Base-by-base conservation (phyloP, 2,113 vertebrate genomes). In the Fulica atra region DNA sequence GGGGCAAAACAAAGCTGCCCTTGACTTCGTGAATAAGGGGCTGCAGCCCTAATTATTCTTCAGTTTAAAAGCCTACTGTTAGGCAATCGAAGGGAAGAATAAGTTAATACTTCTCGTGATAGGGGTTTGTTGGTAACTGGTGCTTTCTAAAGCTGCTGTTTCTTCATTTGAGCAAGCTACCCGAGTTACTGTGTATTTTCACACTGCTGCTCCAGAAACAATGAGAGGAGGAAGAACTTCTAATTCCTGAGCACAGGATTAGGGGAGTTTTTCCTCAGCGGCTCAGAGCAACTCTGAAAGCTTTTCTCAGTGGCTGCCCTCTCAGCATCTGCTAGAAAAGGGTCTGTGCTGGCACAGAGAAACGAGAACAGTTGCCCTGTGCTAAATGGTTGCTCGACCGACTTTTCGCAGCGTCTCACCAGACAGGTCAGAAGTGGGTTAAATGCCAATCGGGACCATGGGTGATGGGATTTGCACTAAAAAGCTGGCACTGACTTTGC, bases 1-100 rank as follows among this genome's bases (percentile, higher is more conserved):
- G 28, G 78, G 48, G 80, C 56, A 88, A 93, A 86, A 96, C 93
- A 96, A 94, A 93, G 95, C 92, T 92, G 65, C 90, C 70, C 88
- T 96, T 96, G 80, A 96, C 80, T 94, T 90, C 24, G 42, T 29
- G 83, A 91, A 78, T 74, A 91, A 71, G 28, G 50, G 88, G 35
- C 80, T 86, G 36, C 38, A 84, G 83, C 60, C 77, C 64, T 84
- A 94, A 83, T 96, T 95, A 84, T 92, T 92, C 70, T 63, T 91
- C 40, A 92, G 81, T 89, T 90, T 94, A 96, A 94, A 92, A 81
- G 64, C 84, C 56, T 71, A 71, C 71, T 94, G 89, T 89, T 50
- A 53, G 86, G 66, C 54, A 96, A 38, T 64, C 74, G 69, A 60
- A 56, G 38, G 53, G 86, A 70, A 78, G 48, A 86, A 69, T 65